These are phyloP conservation scores for Nannospalax galili DNA, from an alignment of 2,113 vertebrate genomes.

Conservation along the genomic window DNA sequence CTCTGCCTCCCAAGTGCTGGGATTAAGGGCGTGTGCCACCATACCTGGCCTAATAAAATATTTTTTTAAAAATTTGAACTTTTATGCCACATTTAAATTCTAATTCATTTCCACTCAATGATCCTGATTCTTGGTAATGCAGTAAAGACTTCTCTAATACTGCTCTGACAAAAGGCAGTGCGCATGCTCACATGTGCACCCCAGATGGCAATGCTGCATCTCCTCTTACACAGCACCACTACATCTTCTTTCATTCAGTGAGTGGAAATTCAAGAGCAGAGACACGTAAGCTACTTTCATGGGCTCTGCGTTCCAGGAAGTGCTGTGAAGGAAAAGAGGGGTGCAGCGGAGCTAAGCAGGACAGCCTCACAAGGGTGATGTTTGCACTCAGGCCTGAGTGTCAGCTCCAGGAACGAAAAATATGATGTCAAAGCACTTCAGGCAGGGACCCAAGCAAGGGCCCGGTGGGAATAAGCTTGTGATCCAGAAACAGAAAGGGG, in stretches of 20 bases:
- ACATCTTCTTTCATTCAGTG: neutral
- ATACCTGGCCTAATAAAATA: too few relatives aligned
- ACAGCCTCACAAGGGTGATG: neutral
- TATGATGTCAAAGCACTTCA: neutral
- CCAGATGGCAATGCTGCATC: neutral
- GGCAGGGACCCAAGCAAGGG: neutral
- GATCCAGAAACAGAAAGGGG: slow-evolving; percentile 37
- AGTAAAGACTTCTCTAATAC: neutral
- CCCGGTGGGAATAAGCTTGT: neutral
- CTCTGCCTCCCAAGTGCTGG: too few relatives aligned
- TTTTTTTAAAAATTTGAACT: slow-evolving; percentile 54
- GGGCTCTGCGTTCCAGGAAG: neutral
- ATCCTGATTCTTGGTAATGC: neutral
- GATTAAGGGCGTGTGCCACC: too few relatives aligned
- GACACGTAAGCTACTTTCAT: neutral
- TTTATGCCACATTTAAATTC: slow-evolving; percentile 38
- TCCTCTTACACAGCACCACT: neutral
- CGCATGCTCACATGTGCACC: neutral
- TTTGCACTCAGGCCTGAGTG: neutral
- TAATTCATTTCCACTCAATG: neutral
- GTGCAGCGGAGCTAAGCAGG: neutral
- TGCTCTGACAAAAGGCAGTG: neutral
- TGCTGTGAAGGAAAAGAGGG: neutral
- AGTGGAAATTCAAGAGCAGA: neutral
- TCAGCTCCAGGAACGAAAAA: neutral